Conservation (phyloP, 1,140 invertebrate genomes). For the Hydropsyche tenuis region DNA sequence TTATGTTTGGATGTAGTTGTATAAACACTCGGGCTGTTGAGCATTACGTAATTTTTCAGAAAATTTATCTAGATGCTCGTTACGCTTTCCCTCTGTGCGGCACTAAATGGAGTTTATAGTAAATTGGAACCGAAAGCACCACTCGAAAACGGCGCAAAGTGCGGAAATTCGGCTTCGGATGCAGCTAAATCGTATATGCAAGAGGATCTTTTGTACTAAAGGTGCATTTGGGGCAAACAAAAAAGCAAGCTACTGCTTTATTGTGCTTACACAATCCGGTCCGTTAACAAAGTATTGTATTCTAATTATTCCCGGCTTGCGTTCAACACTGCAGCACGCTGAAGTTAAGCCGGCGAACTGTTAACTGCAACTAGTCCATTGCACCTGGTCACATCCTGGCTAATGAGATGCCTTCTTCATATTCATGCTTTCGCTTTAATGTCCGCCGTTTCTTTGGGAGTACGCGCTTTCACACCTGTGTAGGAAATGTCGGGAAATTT, state of each 20-base stretch:
- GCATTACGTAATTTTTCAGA: neutral
- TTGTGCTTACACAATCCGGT: neutral
- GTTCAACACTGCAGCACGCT: neutral
- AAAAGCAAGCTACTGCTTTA: neutral
- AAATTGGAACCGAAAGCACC: constrained; percentile 1
- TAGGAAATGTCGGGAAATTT: neutral
- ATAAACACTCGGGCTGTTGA: too few species aligned
- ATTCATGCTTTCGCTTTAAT: neutral
- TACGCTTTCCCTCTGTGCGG: neutral
- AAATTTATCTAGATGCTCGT: constrained; percentile 4
- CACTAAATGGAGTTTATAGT: neutral
- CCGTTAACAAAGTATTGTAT: constrained; percentile 8
- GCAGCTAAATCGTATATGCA: neutral
- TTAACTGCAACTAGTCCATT: neutral
- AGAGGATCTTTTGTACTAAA: neutral
- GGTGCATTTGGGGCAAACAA: neutral
- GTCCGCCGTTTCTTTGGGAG: neutral
- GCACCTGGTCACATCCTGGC: neutral
- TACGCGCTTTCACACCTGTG: neutral
- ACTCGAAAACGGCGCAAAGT: neutral
- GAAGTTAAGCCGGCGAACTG: neutral
- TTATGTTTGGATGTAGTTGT: too few species aligned
- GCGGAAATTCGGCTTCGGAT: neutral
- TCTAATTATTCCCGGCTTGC: neutral
- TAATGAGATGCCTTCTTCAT: constrained; percentile 1